A percentile compares a stretch with the other conserved stretches of the same genome.
phyloP scores from a whole-genome alignment of 2,113 vertebrate species.

The Albula goreensis region DNA sequence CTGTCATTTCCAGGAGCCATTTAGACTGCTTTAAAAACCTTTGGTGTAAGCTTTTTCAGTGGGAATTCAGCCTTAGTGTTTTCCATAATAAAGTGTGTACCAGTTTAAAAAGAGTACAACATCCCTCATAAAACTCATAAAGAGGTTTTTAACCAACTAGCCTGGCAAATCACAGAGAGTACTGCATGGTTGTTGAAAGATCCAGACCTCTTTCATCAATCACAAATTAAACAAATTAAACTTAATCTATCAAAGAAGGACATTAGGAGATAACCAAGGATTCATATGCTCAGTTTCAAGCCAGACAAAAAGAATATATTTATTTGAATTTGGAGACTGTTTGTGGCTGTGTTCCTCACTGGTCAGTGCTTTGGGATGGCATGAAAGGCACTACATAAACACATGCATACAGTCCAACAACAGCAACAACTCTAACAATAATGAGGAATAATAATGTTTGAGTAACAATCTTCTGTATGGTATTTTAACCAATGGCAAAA shows the following conservation, averaged over 20 bases:
- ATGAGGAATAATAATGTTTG: too few relatives aligned
- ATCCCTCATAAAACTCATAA: background rate
- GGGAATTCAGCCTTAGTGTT: background rate
- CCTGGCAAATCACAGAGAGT: background rate
- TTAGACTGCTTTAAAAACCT: constrained; percentile 5
- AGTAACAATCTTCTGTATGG: too few relatives aligned
- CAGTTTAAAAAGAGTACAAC: background rate
- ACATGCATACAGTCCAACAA: too few relatives aligned
- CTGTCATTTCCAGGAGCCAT: constrained; percentile 49
- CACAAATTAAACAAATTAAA: background rate
- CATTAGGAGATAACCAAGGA: too few relatives aligned
- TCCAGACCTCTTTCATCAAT: background rate
- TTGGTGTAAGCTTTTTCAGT: background rate
- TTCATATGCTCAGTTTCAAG: too few relatives aligned
- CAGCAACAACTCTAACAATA: too few relatives aligned
- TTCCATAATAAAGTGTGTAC: background rate
- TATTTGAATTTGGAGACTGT: too few relatives aligned
- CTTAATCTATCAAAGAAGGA: too few relatives aligned
- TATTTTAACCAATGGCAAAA: too few relatives aligned
- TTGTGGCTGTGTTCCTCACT: background rate
- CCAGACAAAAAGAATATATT: too few relatives aligned
- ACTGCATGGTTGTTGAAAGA: background rate
- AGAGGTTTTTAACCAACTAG: background rate
- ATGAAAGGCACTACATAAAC: too few relatives aligned
- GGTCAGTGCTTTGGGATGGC: too few relatives aligned